A percentile compares a stretch with the other conserved stretches of the same genome.
These are phyloP conservation scores for Acronicta alni DNA, from an alignment of 2,888 invertebrate genomes.

Conservation along the genomic window DNA sequence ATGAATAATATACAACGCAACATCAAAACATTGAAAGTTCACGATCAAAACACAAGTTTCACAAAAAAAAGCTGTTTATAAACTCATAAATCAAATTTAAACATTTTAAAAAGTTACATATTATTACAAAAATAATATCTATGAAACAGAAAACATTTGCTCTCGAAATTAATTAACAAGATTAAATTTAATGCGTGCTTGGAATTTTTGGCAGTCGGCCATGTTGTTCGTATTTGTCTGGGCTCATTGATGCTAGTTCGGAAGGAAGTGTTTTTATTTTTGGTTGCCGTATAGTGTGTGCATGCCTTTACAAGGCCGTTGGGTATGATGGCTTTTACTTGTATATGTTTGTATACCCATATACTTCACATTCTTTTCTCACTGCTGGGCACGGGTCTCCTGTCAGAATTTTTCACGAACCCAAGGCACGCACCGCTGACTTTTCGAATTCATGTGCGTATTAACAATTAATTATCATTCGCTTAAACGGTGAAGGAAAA, in stretches of 20 bases:
- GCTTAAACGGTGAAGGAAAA: too few relatives aligned
- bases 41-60: slow-evolving; percentile 34
- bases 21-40: slow-evolving; percentile 19
- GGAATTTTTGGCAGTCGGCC: slow-evolving; percentile 52
- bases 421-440: too few relatives aligned
- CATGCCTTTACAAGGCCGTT: too few relatives aligned
- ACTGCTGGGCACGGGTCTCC: too few relatives aligned
- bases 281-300: neutral
- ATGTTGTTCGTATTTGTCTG: slow-evolving; percentile 22
- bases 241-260: slow-evolving; percentile 41
- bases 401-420: too few relatives aligned
- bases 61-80: slow-evolving; percentile 12
- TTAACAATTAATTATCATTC: too few relatives aligned
- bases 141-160: slow-evolving; percentile 26
- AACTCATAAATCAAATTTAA: slow-evolving; percentile 38
- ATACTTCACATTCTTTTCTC: too few relatives aligned
- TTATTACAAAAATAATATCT: slow-evolving; percentile 9
- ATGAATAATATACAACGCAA: slow-evolving; percentile 9
- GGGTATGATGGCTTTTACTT: too few relatives aligned
- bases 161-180: slow-evolving; percentile 53
- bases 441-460: too few relatives aligned
- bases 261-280: slow-evolving; percentile 52
- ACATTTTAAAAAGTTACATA: slow-evolving; percentile 26
- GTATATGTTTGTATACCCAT: too few relatives aligned
- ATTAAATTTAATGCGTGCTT: slow-evolving; percentile 40